A percentile compares a stretch with the other conserved stretches of the same genome.
Conservation (phyloP, 2,797 vertebrate species). For the Ispidina lecontei region DNA sequence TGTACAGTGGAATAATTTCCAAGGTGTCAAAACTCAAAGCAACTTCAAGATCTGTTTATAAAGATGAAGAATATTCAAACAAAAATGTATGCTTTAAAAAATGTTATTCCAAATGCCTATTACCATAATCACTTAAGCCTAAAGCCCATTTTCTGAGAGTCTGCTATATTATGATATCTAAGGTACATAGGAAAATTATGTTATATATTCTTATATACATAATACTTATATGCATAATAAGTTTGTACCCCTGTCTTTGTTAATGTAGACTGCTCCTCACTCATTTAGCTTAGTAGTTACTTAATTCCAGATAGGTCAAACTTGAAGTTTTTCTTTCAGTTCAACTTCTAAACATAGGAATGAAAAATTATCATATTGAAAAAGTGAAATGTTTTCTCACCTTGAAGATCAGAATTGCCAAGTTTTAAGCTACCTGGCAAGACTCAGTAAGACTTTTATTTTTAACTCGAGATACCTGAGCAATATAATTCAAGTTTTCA, state of each 20-base stretch:
- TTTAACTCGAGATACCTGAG: not conserved
- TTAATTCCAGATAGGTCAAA: not conserved
- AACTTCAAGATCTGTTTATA: not conserved
- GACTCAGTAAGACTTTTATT: not conserved
- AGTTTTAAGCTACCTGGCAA: constrained; percentile 6
- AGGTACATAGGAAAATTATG: not conserved
- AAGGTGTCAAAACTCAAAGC: not conserved
- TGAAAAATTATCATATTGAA: not conserved
- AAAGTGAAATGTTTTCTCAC: not conserved
- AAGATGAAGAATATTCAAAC: not conserved
- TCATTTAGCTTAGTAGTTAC: not conserved
- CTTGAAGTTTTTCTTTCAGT: not conserved
- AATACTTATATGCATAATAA: not conserved
- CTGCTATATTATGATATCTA: not conserved
- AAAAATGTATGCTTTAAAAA: not conserved
- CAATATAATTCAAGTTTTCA: not conserved
- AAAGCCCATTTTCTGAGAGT: not conserved
- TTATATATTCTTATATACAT: not conserved
- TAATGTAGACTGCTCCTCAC: not conserved
- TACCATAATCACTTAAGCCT: not conserved
- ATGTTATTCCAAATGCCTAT: not conserved
- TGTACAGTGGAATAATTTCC: not conserved
- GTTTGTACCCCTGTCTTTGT: not conserved
- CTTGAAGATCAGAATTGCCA: not conserved
- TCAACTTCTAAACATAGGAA: not conserved